A percentile compares a stretch with the other conserved stretches of the same genome.
These are phyloP conservation scores for Odocoileus hemionus DNA, from an alignment of 2,113 vertebrate genomes.

Conservation along the genomic window DNA sequence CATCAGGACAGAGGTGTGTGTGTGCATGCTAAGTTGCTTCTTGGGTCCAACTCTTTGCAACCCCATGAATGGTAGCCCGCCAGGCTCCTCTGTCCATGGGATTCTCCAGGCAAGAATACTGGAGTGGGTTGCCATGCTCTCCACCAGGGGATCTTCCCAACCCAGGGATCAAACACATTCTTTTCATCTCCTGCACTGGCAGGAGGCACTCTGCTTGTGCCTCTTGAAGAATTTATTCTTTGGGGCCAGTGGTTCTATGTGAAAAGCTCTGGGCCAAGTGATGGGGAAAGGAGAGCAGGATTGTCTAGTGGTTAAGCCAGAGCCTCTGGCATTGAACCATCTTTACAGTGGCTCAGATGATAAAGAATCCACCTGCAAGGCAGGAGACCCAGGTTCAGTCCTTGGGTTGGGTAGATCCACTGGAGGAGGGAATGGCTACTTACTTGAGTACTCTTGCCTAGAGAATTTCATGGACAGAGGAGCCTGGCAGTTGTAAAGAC, in stretches of 20 bases:
- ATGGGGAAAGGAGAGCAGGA: too few species aligned
- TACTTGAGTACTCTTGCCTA: neutral
- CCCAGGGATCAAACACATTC: neutral
- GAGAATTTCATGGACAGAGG: neutral
- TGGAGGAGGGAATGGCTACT: neutral
- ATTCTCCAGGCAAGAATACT: neutral
- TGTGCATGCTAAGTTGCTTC: neutral
- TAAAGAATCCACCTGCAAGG: neutral
- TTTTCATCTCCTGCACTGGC: neutral
- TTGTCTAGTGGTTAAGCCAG: neutral
- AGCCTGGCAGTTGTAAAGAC: neutral
- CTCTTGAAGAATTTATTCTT: neutral
- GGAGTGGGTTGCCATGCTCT: neutral
- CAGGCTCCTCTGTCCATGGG: neutral
- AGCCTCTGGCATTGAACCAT: neutral
- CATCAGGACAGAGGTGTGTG: neutral
- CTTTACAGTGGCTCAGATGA: neutral
- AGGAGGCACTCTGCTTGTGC: neutral
- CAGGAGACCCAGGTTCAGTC: neutral
- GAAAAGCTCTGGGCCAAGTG: neutral
- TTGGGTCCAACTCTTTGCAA: neutral
- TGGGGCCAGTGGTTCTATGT: neutral
- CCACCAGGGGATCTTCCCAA: neutral
- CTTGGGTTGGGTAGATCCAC: neutral
- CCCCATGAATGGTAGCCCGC: fast-evolving